Evolutionary conservation across 1,140 invertebrate species (phyloP).

Genomic region (Aleiodes sp.): DNA sequence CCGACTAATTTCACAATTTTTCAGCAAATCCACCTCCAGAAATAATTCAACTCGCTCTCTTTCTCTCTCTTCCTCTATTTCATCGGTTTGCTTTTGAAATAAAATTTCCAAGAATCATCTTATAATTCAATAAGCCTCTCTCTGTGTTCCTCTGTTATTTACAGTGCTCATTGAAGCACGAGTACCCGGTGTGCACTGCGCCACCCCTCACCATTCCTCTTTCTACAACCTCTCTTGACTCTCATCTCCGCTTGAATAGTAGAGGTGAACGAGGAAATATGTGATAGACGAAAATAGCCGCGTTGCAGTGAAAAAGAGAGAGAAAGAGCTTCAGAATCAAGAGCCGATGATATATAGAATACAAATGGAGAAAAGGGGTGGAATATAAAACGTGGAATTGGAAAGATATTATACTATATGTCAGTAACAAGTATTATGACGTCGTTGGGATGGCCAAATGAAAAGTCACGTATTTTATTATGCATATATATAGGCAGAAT

Average conservation of each 20-base stretch:
- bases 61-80: too few relatives aligned
- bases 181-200: background rate
- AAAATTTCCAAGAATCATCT: slow-evolving; percentile 13
- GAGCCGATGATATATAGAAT: background rate
- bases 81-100: background rate
- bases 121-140: slow-evolving; percentile 3
- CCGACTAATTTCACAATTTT: too few relatives aligned
- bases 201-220: background rate
- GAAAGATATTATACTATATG: too few relatives aligned
- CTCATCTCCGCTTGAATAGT: background rate
- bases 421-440: too few relatives aligned
- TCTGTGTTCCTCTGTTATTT: background rate
- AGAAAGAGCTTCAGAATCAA: too few relatives aligned
- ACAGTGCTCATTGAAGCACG: slow-evolving; percentile 9
- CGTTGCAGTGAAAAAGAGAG: background rate
- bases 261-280: background rate
- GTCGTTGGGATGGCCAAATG: too few relatives aligned
- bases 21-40: too few relatives aligned
- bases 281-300: background rate
- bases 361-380: background rate
- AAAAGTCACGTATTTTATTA: too few relatives aligned
- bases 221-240: background rate
- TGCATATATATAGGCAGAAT: too few relatives aligned
- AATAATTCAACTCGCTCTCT: background rate
- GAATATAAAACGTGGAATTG: background rate